Conservation (phyloP, 2,888 invertebrate species). For the Orchestes rusci region DNA sequence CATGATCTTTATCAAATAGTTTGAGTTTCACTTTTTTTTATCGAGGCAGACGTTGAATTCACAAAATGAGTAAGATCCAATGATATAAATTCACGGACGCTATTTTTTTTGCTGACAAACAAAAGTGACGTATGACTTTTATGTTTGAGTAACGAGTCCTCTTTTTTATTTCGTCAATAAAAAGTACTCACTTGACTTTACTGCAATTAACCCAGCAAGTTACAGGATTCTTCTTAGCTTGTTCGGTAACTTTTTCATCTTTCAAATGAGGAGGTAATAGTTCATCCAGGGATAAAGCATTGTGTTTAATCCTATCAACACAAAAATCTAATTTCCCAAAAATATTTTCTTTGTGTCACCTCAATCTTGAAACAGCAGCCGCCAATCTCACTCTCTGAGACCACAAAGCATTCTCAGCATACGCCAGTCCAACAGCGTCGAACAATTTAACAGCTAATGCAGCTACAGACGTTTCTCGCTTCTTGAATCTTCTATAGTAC, state of each 20-base stretch:
- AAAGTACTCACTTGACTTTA: conserved; percentile 52
- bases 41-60: no score
- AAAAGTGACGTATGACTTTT: no score
- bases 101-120: no score
- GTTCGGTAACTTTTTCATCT: conserved; percentile 58
- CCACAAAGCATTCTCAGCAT: conserved; percentile 59
- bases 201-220: conserved; percentile 78
- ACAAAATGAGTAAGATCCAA: no score
- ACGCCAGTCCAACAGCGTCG: conserved; percentile 38
- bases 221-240: conserved; percentile 48
- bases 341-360: conserved; percentile 9
- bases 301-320: conserved; percentile 56
- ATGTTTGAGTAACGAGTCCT: not conserved
- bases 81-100: no score
- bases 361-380: conserved; percentile 66
- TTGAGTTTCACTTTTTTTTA: no score
- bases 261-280: conserved; percentile 65
- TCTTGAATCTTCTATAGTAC: conserved; percentile 54
- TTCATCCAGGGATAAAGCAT: conserved; percentile 60
- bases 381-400: conserved; percentile 60
- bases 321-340: not conserved
- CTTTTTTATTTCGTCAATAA: not conserved
- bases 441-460: conserved; percentile 34
- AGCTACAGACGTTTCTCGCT: conserved; percentile 35
- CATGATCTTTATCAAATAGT: no score